Percentiles rank a stretch among this genome's conserved stretches.
phyloP scores from a whole-genome alignment of 2,888 invertebrate genomes.

The Protodeltote pygarga region DNA sequence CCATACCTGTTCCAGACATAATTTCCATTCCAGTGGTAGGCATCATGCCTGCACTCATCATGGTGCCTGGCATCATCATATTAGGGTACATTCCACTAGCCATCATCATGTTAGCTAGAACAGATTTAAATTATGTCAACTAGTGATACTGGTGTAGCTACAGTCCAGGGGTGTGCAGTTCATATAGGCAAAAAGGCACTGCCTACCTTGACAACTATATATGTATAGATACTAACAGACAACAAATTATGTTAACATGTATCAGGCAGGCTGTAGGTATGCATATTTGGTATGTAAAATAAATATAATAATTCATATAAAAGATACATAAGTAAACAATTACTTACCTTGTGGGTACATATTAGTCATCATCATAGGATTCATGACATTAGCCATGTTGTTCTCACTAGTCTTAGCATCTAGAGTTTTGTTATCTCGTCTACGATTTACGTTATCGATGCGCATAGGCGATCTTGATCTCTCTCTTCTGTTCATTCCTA shows the following conservation, averaged over 20 bases:
- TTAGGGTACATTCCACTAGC: conserved; percentile 68
- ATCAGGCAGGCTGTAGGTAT: no score
- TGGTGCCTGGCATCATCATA: conserved; percentile 67
- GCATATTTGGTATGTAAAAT: no score
- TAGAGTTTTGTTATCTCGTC: conserved; percentile 63
- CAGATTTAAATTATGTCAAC: not conserved
- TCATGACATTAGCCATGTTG: conserved; percentile 60
- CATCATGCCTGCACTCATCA: conserved; percentile 68
- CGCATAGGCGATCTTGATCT: conserved; percentile 74
- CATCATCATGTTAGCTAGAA: conserved; percentile 79
- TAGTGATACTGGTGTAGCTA: no score
- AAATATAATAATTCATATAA: no score
- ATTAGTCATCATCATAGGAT: conserved; percentile 77
- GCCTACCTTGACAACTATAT: no score
- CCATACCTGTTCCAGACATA: conserved; percentile 65
- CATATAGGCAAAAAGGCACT: no score
- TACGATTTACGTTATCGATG: conserved; percentile 60
- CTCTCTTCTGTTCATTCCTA: conserved; percentile 55
- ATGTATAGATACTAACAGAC: no score
- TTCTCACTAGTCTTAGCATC: conserved; percentile 55
- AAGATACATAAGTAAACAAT: no score
- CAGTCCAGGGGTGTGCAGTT: no score
- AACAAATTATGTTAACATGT: not conserved
- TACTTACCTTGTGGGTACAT: conserved; percentile 80
- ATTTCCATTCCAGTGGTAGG: conserved; percentile 68